These are phyloP conservation scores for Eupithecia vulgata DNA, from an alignment of 2,888 invertebrate species.

Conservation along the genomic window DNA sequence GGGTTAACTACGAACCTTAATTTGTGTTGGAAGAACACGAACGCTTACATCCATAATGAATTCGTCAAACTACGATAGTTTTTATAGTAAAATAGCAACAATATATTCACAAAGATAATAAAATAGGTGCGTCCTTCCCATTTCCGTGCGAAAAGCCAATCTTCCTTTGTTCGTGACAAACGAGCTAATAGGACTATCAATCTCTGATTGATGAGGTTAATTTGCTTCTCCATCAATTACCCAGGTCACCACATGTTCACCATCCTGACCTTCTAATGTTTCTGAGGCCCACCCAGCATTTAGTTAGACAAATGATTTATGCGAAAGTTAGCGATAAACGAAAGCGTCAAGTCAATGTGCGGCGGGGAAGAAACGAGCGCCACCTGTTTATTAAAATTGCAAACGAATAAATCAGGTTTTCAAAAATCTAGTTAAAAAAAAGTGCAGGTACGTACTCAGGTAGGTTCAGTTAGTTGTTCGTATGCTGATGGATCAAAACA, in stretches of 20 bases:
- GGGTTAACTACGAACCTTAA: no score
- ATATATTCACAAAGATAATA: no score
- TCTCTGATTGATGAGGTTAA: conserved; percentile 53
- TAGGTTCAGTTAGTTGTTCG: background rate
- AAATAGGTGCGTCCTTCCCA: conserved; percentile 12
- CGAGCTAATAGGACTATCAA: conserved; percentile 43
- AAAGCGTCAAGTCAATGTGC: background rate
- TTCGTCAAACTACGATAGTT: no score
- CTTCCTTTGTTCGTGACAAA: conserved; percentile 27
- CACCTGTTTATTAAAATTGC: background rate
- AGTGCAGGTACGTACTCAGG: no score
- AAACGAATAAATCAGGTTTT: background rate
- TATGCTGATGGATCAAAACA: background rate
- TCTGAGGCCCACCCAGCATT: background rate
- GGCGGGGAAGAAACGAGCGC: background rate
- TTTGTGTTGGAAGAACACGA: no score
- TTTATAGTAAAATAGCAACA: no score
- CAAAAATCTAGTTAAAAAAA: background rate
- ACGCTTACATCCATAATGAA: no score
- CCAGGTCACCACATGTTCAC: conserved; percentile 3
- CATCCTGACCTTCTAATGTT: background rate
- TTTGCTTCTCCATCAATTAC: conserved; percentile 19
- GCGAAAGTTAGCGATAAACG: background rate
- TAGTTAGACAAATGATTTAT: background rate
- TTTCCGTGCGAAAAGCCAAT: conserved; percentile 34